Conservation (phyloP, 2,797 vertebrate species). For the Dromococcyx pavoninus region DNA sequence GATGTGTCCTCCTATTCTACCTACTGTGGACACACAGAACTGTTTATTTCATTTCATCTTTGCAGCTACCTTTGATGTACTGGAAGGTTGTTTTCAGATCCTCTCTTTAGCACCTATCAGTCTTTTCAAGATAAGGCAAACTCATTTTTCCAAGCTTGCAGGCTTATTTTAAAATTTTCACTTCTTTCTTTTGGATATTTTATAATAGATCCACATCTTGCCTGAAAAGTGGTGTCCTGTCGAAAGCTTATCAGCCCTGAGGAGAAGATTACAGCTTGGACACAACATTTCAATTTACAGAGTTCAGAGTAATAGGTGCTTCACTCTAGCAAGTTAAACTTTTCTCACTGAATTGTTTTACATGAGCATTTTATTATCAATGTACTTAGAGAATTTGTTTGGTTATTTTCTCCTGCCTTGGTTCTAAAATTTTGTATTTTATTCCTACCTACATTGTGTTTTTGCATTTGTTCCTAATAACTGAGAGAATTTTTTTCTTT, state of each 20-base stretch:
- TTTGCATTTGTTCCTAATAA: not conserved
- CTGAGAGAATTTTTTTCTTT: not conserved
- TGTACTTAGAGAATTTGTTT: not conserved
- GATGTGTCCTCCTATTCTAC: not conserved
- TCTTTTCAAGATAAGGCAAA: conserved; percentile 46
- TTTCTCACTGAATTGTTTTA: not conserved
- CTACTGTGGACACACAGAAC: not conserved
- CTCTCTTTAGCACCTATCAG: conserved; percentile 16
- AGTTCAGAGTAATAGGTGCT: conserved; percentile 1
- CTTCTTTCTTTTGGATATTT: conserved; percentile 46
- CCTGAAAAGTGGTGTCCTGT: conserved; percentile 40
- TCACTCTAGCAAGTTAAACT: conserved; percentile 3
- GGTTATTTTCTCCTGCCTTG: not conserved
- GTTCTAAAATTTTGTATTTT: not conserved
- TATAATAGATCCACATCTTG: conserved; percentile 50
- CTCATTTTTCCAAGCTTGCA: conserved; percentile 31
- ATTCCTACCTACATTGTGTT: not conserved
- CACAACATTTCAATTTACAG: conserved; percentile 32
- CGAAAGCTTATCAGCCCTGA: conserved; percentile 15
- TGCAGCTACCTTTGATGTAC: not conserved
- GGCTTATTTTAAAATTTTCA: conserved; percentile 47
- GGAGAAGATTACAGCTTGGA: conserved; percentile 42
- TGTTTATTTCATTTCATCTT: not conserved
- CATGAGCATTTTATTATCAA: not conserved
- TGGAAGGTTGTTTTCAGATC: conserved; percentile 36